Percentiles rank a stretch among this genome's conserved stretches.
These are phyloP conservation scores for Acanthosepion esculentum DNA, from an alignment of 2,888 invertebrate species.

Conservation along the genomic window DNA sequence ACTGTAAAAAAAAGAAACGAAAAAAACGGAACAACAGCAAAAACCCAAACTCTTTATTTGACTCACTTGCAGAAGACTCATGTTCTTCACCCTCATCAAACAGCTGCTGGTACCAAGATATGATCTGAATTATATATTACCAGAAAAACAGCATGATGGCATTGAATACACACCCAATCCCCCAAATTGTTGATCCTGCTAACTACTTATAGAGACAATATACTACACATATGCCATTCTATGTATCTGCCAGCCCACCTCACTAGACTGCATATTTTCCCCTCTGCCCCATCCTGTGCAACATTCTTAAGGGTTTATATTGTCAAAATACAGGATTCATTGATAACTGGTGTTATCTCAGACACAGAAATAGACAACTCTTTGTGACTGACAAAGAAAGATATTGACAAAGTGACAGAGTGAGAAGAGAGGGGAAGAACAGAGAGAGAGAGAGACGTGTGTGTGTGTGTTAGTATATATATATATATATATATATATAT, in stretches of 20 bases:
- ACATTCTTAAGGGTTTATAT: background rate
- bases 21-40: background rate
- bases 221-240: background rate
- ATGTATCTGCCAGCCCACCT: background rate
- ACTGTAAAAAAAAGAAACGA: background rate
- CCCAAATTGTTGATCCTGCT: background rate
- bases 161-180: background rate
- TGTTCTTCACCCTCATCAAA: background rate
- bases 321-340: background rate
- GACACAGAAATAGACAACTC: background rate
- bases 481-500: no score
- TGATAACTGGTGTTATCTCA: background rate
- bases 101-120: conserved; percentile 20
- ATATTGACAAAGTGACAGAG: background rate
- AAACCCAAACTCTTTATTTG: background rate
- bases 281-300: background rate
- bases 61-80: background rate
- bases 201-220: background rate
- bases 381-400: background rate
- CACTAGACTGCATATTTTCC: background rate
- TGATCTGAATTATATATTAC: conserved; percentile 2
- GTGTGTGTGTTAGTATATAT: no score
- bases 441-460: no score
- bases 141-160: background rate
- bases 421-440: no score